Evolutionary conservation across 2,797 vertebrate genomes (phyloP).

Genomic region (Tinamus major): DNA sequence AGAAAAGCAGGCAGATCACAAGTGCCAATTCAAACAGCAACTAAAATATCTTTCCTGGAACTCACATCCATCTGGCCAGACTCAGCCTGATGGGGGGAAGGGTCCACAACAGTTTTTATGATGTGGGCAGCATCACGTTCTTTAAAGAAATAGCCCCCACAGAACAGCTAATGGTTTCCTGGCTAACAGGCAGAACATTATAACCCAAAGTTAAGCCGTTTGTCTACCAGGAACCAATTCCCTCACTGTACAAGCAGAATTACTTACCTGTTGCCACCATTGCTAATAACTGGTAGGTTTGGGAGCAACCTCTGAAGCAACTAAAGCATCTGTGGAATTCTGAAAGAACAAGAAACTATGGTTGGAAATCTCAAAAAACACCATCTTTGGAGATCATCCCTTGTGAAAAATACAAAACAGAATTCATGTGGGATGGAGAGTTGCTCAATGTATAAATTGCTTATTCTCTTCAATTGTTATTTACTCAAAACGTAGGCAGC

Average conservation of each 20-base stretch:
- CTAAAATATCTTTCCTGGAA: neutral
- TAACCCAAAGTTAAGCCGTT: neutral
- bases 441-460: neutral
- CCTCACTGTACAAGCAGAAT: neutral
- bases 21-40: neutral
- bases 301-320: neutral
- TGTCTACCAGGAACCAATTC: neutral
- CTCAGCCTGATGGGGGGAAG: neutral
- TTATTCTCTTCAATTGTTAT: neutral
- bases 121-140: neutral
- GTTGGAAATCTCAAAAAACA: neutral
- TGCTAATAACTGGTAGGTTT: neutral
- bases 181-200: neutral
- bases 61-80: rapidly evolving
- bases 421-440: neutral
- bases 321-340: neutral
- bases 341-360: slow-evolving; percentile 27
- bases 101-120: neutral
- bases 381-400: neutral
- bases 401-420: neutral
- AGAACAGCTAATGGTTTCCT: neutral
- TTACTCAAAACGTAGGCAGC: neutral
- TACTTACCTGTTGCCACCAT: neutral
- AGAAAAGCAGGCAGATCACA: neutral
- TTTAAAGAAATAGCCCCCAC: neutral